Evolutionary conservation across 1,140 invertebrate species (phyloP).

Genomic region (Notospermus geniculatus): DNA sequence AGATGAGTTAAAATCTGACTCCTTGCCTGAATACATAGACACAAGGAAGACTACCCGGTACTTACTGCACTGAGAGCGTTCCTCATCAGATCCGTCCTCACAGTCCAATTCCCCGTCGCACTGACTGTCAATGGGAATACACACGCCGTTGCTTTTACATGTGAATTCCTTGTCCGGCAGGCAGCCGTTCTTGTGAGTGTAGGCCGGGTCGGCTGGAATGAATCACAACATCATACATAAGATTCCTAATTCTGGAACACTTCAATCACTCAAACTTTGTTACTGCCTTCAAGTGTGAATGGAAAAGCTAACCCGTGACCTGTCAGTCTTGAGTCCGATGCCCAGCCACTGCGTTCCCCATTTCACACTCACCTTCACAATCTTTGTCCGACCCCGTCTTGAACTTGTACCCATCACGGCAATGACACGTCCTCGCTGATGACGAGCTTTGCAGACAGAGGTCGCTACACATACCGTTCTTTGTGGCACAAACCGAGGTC

Average conservation of each 20-base stretch:
- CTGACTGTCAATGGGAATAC: conserved; percentile 90
- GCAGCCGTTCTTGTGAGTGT: conserved; percentile 12
- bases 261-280: no score
- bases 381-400: conserved; percentile 25
- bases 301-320: no score
- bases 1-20: no score
- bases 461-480: conserved; percentile 55
- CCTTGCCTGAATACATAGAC: no score
- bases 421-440: conserved; percentile 58
- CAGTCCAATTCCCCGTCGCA: conserved; percentile 93
- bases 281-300: no score
- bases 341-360: no score
- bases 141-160: conserved; percentile 61
- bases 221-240: not conserved
- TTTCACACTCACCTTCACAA: conserved; percentile 40
- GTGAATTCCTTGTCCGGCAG: conserved; percentile 27
- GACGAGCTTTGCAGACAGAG: conserved; percentile 41
- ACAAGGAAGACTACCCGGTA: no score
- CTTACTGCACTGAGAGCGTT: conserved; percentile 66
- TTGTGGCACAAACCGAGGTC: conserved; percentile 40
- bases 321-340: no score
- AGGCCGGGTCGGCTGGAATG: conserved; percentile 3
- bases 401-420: conserved; percentile 58
- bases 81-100: conserved; percentile 93
- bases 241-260: no score